phyloP scores from a whole-genome alignment of 1,140 invertebrate genomes.

The Meloidogyne hapla region DNA sequence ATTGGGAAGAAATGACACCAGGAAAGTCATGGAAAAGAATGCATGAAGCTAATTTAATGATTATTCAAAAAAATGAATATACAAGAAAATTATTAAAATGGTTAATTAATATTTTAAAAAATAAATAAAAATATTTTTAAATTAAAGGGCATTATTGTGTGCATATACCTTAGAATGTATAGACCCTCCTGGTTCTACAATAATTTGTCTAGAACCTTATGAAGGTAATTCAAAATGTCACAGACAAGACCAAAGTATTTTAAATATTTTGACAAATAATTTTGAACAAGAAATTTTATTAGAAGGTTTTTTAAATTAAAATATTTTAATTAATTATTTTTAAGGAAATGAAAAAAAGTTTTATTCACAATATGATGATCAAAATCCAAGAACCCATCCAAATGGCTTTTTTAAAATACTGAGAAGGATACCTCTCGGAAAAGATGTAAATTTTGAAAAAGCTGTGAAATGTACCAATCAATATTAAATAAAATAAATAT shows the following conservation, averaged over 20 bases:
- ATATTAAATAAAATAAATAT: too few species aligned
- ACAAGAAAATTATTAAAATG: slow-evolving; percentile 12
- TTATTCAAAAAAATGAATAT: slow-evolving; percentile 9
- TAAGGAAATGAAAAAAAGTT: slow-evolving; percentile 11
- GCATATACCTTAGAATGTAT: slow-evolving; percentile 19
- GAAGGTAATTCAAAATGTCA: slow-evolving; percentile 8
- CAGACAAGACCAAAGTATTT: slow-evolving; percentile 15
- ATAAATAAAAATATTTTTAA: slow-evolving; percentile 8
- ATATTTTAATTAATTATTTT: neutral
- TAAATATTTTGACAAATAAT: slow-evolving; percentile 19
- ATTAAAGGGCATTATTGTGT: slow-evolving; percentile 14
- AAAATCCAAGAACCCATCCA: neutral
- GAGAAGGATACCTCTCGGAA: neutral
- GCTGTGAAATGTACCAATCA: neutral
- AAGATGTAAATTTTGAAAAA: slow-evolving; percentile 2
- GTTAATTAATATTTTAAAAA: neutral
- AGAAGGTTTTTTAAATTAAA: slow-evolving; percentile 2
- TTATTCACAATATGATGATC: slow-evolving; percentile 6
- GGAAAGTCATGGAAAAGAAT: neutral
- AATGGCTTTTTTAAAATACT: neutral
- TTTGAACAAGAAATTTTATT: slow-evolving; percentile 7
- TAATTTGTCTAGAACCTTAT: slow-evolving; percentile 9
- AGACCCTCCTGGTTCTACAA: slow-evolving; percentile 15
- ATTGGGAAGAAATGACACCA: neutral
- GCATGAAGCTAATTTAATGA: slow-evolving; percentile 3